Evolutionary conservation across 2,113 vertebrate genomes (phyloP).

Genomic region (Porphyrio hochstetteri): DNA sequence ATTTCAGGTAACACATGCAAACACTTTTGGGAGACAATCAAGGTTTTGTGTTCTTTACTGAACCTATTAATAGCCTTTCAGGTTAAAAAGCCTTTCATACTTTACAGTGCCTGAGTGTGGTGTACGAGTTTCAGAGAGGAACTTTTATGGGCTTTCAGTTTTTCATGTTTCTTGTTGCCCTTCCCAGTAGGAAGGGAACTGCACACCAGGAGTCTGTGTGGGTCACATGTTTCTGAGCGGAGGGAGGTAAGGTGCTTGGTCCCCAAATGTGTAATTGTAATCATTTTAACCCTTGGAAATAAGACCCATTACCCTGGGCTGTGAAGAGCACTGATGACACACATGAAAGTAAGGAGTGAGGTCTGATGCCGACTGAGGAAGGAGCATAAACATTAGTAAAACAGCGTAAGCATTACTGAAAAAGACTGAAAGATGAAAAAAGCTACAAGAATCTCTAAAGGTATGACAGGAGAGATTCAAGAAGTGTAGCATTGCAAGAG

Average conservation of each 20-base stretch:
- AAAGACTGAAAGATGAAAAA: not conserved
- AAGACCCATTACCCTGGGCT: not conserved
- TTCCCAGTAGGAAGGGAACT: not conserved
- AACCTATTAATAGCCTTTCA: not conserved
- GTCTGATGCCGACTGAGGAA: not conserved
- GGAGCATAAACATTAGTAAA: not conserved
- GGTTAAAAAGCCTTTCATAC: not conserved
- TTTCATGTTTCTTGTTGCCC: not conserved
- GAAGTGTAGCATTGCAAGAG: not conserved
- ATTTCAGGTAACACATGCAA: not conserved
- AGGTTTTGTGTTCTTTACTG: not conserved
- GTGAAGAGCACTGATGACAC: not conserved
- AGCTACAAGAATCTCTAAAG: not conserved
- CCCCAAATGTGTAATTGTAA: not conserved
- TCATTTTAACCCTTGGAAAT: not conserved
- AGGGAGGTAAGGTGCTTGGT: not conserved
- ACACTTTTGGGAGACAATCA: not conserved
- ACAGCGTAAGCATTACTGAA: not conserved
- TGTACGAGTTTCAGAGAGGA: not conserved
- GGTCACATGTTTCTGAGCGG: accelerated
- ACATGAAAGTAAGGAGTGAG: not conserved
- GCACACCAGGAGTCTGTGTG: not conserved
- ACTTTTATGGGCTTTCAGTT: not conserved
- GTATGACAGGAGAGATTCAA: not conserved
- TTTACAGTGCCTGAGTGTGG: not conserved